Conservation (phyloP, 2,888 invertebrate genomes). For the Oscheius myriophilus region DNA sequence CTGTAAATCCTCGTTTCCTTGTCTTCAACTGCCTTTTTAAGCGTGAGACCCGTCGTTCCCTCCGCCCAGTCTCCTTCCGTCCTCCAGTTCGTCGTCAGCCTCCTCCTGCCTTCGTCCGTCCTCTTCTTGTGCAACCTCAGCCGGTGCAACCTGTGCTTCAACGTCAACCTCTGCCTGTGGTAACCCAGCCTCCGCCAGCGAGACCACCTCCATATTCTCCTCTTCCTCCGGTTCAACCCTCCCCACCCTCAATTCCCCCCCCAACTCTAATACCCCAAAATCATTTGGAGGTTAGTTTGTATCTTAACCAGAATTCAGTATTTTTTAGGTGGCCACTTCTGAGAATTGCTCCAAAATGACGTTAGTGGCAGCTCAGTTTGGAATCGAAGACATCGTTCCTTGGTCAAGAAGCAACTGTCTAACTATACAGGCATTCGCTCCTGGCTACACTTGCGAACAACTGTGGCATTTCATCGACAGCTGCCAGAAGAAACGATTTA, state of each 20-base stretch:
- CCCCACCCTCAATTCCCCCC: conserved; percentile 10
- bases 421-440: conserved; percentile 43
- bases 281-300: conserved; percentile 27
- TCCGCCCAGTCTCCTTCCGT: too few relatives aligned
- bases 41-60: too few relatives aligned
- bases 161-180: too few relatives aligned
- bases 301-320: neutral
- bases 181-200: conserved; percentile 4
- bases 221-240: conserved; percentile 20
- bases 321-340: conserved; percentile 35
- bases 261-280: conserved; percentile 24
- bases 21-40: too few relatives aligned
- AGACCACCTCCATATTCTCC: conserved; percentile 4
- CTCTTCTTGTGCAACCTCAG: too few relatives aligned
- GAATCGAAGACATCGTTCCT: conserved; percentile 43
- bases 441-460: conserved; percentile 44
- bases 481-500: conserved; percentile 43
- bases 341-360: conserved; percentile 47
- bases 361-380: conserved; percentile 36
- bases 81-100: too few relatives aligned
- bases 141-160: too few relatives aligned
- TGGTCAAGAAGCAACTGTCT: conserved; percentile 50
- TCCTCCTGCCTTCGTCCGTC: too few relatives aligned
- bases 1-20: too few relatives aligned
- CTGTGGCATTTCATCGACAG: conserved; percentile 52